A percentile compares a stretch with the other conserved stretches of the same genome.
phyloP scores from a whole-genome alignment of 2,113 vertebrate genomes.

The Puma concolor region DNA sequence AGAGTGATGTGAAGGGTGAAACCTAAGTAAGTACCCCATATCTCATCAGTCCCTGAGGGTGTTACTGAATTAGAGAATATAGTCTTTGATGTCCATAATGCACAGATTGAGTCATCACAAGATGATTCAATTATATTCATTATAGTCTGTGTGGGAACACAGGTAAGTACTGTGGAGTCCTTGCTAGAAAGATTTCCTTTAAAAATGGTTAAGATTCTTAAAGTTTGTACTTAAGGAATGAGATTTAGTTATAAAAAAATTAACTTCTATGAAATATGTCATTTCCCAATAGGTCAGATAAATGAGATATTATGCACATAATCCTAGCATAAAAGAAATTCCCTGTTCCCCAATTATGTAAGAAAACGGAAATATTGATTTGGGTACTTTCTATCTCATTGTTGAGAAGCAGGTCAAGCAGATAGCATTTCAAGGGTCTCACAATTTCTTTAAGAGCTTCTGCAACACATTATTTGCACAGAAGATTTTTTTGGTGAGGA shows the following conservation, averaged over 20 bases:
- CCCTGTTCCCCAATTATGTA: constrained; percentile 43
- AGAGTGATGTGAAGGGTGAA: background rate
- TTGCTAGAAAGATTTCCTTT: constrained; percentile 38
- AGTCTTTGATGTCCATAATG: background rate
- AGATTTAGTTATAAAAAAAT: constrained; percentile 53
- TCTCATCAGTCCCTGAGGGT: background rate
- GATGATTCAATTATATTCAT: background rate
- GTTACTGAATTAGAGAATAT: background rate
- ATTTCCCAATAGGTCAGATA: constrained; percentile 48
- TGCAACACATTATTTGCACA: constrained; percentile 7
- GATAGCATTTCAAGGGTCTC: background rate
- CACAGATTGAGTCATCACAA: background rate
- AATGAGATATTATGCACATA: constrained; percentile 54
- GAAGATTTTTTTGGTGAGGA: background rate
- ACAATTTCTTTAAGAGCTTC: constrained; percentile 25
- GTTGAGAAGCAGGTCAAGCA: constrained; percentile 53
- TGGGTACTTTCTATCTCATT: constrained; percentile 33
- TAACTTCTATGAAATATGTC: constrained; percentile 53
- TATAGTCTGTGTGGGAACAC: background rate
- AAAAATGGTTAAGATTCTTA: constrained; percentile 36
- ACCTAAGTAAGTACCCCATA: background rate
- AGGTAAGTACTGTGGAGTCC: background rate
- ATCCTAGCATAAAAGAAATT: constrained; percentile 47
- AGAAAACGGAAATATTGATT: constrained; percentile 45
- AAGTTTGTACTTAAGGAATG: constrained; percentile 14